Conservation (phyloP, 1,140 invertebrate species). For the Agrypnia vestita region DNA sequence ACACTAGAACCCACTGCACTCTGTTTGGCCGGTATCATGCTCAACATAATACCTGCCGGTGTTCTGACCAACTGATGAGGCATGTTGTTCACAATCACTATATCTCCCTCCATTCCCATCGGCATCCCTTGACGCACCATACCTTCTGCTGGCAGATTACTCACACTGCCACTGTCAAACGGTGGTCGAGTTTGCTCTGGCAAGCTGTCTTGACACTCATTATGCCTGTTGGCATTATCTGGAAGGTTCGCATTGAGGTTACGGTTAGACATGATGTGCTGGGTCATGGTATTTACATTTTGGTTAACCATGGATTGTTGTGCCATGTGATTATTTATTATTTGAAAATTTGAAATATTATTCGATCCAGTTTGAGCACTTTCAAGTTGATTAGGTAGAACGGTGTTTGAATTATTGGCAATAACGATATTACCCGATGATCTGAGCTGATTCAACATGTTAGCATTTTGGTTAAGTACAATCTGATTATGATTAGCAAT, state of each 20-base stretch:
- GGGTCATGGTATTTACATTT: conserved; percentile 72
- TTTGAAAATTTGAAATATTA: conserved; percentile 69
- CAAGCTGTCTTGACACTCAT: neutral
- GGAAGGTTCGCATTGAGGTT: neutral
- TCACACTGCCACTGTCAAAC: conserved; percentile 9
- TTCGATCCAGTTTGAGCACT: conserved; percentile 10
- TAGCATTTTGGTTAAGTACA: conserved; percentile 61
- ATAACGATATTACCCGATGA: conserved; percentile 64
- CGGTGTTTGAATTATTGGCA: conserved; percentile 45
- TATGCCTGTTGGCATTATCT: conserved; percentile 19
- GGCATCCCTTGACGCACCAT: conserved; percentile 44
- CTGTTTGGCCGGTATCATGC: conserved; percentile 65
- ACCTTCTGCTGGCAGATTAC: conserved; percentile 16
- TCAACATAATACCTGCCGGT: conserved; percentile 69
- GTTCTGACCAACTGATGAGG: conserved; percentile 68
- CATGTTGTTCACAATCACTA: conserved; percentile 58
- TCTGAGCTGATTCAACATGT: conserved; percentile 64
- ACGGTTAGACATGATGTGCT: conserved; percentile 62
- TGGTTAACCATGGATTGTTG: conserved; percentile 72
- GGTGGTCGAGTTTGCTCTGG: neutral
- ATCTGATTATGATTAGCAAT: conserved; percentile 57
- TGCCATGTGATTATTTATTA: conserved; percentile 71
- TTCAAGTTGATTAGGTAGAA: conserved; percentile 46
- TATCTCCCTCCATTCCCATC: conserved; percentile 48
- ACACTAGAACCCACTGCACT: conserved; percentile 59